phyloP scores from a whole-genome alignment of 2,888 invertebrate species.

The Andrena hattorfiana region DNA sequence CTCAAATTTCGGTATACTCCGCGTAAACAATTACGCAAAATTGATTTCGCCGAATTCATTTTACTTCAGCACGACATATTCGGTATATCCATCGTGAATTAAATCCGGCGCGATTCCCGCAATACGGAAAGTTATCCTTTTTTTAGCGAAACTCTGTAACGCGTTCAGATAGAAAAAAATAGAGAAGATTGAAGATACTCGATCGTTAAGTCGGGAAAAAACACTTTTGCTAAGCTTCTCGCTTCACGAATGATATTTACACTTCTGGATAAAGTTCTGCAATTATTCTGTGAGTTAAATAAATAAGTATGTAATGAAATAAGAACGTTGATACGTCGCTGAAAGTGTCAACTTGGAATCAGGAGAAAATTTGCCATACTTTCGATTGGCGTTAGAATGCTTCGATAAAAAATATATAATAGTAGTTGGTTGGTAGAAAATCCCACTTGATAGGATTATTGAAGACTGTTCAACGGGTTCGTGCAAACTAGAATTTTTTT shows the following conservation, averaged over 20 bases:
- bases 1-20: slow-evolving; percentile 12
- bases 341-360: too few relatives aligned
- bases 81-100: neutral
- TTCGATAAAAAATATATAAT: too few relatives aligned
- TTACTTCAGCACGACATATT: neutral
- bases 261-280: too few relatives aligned
- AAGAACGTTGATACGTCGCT: too few relatives aligned
- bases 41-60: slow-evolving; percentile 24
- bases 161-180: neutral
- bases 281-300: too few relatives aligned
- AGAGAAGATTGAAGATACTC: neutral
- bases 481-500: neutral
- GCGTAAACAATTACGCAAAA: slow-evolving; percentile 46
- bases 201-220: neutral
- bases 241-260: too few relatives aligned
- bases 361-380: too few relatives aligned
- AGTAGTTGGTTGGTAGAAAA: too few relatives aligned
- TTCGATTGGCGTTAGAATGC: too few relatives aligned
- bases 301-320: too few relatives aligned
- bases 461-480: too few relatives aligned
- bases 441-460: too few relatives aligned
- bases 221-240: neutral
- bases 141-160: neutral
- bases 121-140: neutral
- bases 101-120: neutral